phyloP scores from a whole-genome alignment of 2,797 vertebrate species.

The Hoplostethus mediterraneus region DNA sequence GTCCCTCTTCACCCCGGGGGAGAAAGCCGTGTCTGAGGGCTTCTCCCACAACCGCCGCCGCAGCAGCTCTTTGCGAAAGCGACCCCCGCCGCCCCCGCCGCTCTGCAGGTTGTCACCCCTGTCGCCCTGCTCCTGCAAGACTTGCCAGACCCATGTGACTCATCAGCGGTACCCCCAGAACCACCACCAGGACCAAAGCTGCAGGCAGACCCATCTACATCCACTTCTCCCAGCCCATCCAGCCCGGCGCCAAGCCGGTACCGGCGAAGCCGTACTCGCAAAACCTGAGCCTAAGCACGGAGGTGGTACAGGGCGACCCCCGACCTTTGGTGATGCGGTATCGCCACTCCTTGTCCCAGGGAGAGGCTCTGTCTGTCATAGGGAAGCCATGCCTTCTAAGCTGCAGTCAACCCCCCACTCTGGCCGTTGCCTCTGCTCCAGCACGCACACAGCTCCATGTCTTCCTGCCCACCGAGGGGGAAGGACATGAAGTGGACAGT shows the following conservation, averaged over 20 bases:
- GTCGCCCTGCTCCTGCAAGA: conserved; percentile 29
- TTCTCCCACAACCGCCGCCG: conserved; percentile 42
- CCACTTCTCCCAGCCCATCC: conserved; percentile 82
- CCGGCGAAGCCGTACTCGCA: conserved; percentile 41
- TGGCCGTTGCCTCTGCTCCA: conserved; percentile 11
- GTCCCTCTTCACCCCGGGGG: conserved; percentile 57
- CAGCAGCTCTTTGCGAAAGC: conserved; percentile 45
- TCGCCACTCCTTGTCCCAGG: background rate
- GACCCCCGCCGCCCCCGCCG: conserved; percentile 30
- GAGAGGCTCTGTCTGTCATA: conserved; percentile 73
- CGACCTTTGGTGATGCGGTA: conserved; percentile 30
- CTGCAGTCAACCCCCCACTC: conserved; percentile 21
- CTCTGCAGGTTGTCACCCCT: conserved; percentile 38
- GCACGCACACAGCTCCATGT: conserved; percentile 83
- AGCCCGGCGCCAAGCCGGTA: conserved; percentile 57
- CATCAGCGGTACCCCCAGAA: background rate
- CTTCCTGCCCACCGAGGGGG: conserved; percentile 80
- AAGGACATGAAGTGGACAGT: conserved; percentile 70
- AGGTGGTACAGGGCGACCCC: conserved; percentile 14
- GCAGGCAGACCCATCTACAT: conserved; percentile 65
- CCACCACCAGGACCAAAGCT: conserved; percentile 34
- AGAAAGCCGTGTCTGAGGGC: conserved; percentile 31
- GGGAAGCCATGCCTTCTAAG: conserved; percentile 77
- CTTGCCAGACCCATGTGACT: conserved; percentile 13
- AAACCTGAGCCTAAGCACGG: conserved; percentile 10